phyloP scores from a whole-genome alignment of 2,888 invertebrate genomes.

The Chrysolina oricalcia region DNA sequence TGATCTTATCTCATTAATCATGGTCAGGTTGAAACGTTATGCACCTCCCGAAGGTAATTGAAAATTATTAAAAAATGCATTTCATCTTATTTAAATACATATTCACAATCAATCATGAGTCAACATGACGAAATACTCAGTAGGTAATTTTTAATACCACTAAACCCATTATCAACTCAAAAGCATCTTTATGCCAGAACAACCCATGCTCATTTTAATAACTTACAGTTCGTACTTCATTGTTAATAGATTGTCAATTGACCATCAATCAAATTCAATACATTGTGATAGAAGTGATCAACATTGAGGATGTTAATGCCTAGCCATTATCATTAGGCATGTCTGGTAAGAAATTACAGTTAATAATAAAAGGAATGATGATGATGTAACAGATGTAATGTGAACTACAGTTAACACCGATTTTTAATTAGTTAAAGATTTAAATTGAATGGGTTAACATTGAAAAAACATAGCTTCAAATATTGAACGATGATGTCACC shows the following conservation, averaged over 20 bases:
- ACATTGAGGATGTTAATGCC: slow-evolving; percentile 16
- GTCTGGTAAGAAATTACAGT: slow-evolving; percentile 7
- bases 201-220: not conserved
- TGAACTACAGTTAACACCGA: slow-evolving; percentile 3
- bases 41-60: too few species aligned
- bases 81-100: too few species aligned
- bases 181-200: not conserved
- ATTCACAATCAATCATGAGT: too few species aligned
- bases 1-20: too few species aligned
- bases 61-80: too few species aligned
- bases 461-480: too few species aligned
- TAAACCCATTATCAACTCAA: not conserved
- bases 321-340: slow-evolving; percentile 16
- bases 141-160: not conserved
- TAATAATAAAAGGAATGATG: slow-evolving; percentile 12
- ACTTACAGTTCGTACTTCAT: not conserved
- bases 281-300: not conserved
- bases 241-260: slow-evolving; percentile 25
- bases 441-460: too few species aligned
- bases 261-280: slow-evolving; percentile 34
- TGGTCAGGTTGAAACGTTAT: too few species aligned
- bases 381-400: not conserved
- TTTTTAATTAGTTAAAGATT: not conserved
- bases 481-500: too few species aligned
- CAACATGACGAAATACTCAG: not conserved